Percentiles rank a stretch among this genome's conserved stretches.
Conservation (phyloP, 1,140 invertebrate genomes). For the Ceratina australensis region DNA sequence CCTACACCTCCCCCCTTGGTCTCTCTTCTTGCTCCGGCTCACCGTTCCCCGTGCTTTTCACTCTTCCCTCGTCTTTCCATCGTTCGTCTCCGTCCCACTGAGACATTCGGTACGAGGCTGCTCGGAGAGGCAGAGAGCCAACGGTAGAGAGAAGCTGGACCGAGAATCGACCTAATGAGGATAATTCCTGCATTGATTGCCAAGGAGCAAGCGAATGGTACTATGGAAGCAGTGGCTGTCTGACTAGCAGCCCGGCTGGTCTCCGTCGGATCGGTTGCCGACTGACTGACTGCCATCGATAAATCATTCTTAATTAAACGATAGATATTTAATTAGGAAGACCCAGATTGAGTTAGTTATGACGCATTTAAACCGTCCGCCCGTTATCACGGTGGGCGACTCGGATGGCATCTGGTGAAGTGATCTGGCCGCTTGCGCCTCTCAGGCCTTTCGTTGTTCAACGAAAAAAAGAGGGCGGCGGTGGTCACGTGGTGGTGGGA, state of each 20-base stretch:
- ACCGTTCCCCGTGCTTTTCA: conserved; percentile 25
- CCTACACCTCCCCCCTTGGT: background rate
- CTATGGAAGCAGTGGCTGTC: conserved; percentile 53
- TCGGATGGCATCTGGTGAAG: conserved; percentile 66
- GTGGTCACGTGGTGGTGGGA: background rate
- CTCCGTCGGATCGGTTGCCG: conserved; percentile 27
- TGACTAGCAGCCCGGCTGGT: conserved; percentile 43
- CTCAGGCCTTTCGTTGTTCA: conserved; percentile 51
- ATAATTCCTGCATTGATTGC: conserved; percentile 78
- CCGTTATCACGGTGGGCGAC: conserved; percentile 70
- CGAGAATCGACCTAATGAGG: conserved; percentile 75
- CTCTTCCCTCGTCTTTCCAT: conserved; percentile 34
- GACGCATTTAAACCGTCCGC: conserved; percentile 67
- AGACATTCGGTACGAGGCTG: conserved; percentile 41
- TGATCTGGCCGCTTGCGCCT: conserved; percentile 60
- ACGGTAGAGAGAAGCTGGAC: conserved; percentile 53
- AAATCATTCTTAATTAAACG: conserved; percentile 79
- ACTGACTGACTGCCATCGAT: conserved; percentile 62
- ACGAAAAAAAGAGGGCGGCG: conserved; percentile 15
- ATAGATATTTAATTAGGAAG: conserved; percentile 76
- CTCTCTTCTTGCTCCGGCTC: background rate
- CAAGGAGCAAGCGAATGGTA: conserved; percentile 65
- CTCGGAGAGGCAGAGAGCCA: conserved; percentile 47
- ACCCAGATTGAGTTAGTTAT: conserved; percentile 73
- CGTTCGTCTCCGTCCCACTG: conserved; percentile 28